Evolutionary conservation across 2,888 invertebrate species (phyloP), one percentile per base, ranked within the genome.

Genomic region (Pemphredon lugubris): DNA sequence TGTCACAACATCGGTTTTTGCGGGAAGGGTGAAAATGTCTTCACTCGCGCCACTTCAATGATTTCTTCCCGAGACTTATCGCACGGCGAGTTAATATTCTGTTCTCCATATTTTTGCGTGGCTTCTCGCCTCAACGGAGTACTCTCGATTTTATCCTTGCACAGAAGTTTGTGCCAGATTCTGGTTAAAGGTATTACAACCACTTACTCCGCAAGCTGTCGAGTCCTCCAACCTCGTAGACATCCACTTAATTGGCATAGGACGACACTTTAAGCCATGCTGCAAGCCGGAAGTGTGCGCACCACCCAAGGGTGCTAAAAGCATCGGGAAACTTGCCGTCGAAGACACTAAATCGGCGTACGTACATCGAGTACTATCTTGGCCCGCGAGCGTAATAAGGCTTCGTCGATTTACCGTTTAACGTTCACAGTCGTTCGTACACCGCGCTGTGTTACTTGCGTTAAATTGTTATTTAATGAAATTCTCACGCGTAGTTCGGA

Each of bases 161-260:
- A 20, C 39, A 69, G 48, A 80, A 79, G 82, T 83, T n/a, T 83
- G 58, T 73, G 77, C 76, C 78, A 76, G 80, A 81, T 84, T 85
- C 81, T 72, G 64, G 82, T 81, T 86, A 85, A 87, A 88, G 83
- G 84, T 86, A 86, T 87, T 88, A 87, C 84, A 85, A 85, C 84
- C 86, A 85, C 87, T 87, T 85, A 84, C 83, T 78, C 84, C 83
- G 70, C 85, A 85, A 87, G 85, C 86, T 84, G 85, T 84, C 82
- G 83, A 78, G 81, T 82, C 75, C 82, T 81, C 75, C 54, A 72
- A 71, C 65, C 78, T 67, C 61, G 70, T 61, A 85, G 84, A 84
- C 84, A 79, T 83, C 82, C 83, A 83, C 84, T 84, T 86, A 88
- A 88, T 87, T 85, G 85, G 84, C 84, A 84, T 81, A 83, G 81